Evolutionary conservation across 2,113 vertebrate genomes (phyloP), one percentile per base, ranked within the genome.

Genomic region (Calidris pugnax): DNA sequence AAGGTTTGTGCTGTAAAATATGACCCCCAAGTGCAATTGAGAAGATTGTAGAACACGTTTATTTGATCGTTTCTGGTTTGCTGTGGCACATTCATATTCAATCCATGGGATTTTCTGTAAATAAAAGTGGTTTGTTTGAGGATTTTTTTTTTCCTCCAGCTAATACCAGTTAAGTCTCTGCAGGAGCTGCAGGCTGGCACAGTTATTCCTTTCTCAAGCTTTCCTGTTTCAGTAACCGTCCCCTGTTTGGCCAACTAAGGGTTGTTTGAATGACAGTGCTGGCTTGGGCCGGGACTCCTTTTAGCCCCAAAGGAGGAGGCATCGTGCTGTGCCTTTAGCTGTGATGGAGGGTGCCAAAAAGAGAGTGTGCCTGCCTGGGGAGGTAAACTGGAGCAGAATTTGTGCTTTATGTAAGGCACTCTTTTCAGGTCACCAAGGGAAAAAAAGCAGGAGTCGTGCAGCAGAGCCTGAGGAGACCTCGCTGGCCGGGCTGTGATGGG

Each of bases 101-200:
- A 3, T 85, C 87, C 95, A 73, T 6, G 12, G 63, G 78, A 62
- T 90, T 96, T 96, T 90, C 90, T 97, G 28, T 86, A 91, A 91
- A 78, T 62, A 80, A 33, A 57, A 71, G 47, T 35, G 32, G 28
- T 90, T 95, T 62, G 62, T 90, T 79, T 88, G 87, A 95, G 77
- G 67, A 33, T 68, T 91, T 81, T 77, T n/a, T 67, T 67, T 53
- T 41, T 59, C 82, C 73, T 87, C 81, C 87, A 37, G 60, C 85
- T 67, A 69, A 39, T 91, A 72, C 73, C 85, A 69, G 69, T 87
- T 82, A 84, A 94, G 85, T 85, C 77, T 60, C 69, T 62, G 26
- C 66, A 68, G 66, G 93, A 75, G 41, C 69, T 47, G 83, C 68
- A 53, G 3, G 13, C 73, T 93, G 57, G 73, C 27, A 14, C 71